Percentiles rank a stretch among this genome's conserved stretches.
Conservation (phyloP, 2,888 invertebrate genomes). For the Chamaedrilus cognettii region DNA sequence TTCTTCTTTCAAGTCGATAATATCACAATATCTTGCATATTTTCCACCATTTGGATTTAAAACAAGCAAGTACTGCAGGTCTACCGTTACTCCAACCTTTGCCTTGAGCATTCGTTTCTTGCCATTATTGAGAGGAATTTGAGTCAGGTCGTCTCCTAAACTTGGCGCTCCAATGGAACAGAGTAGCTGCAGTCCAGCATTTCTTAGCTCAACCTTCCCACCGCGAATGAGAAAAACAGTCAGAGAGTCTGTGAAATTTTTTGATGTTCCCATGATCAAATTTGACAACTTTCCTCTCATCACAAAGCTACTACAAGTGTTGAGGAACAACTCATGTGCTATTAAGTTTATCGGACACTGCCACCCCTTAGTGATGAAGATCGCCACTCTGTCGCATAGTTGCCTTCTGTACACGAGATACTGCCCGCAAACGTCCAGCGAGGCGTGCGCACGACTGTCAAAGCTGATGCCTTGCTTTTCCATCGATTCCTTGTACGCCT, state of each 20-base stretch:
- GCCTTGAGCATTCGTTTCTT: slow-evolving; percentile 22
- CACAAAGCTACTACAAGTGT: not conserved
- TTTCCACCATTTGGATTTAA: slow-evolving; percentile 19
- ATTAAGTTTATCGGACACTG: not conserved
- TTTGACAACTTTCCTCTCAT: not conserved
- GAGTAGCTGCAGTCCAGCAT: slow-evolving; percentile 2
- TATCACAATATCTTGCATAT: slow-evolving; percentile 25
- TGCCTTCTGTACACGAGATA: slow-evolving; percentile 20
- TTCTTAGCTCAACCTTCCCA: slow-evolving; percentile 17
- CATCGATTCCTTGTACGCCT: slow-evolving; percentile 7
- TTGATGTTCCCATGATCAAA: too few species aligned
- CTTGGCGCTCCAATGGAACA: slow-evolving; percentile 5
- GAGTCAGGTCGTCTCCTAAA: slow-evolving; percentile 25
- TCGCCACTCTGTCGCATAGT: not conserved
- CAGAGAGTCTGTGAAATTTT: too few species aligned
- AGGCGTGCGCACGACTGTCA: slow-evolving; percentile 11
- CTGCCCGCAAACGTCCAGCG: slow-evolving; percentile 8
- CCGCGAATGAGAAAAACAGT: slow-evolving; percentile 18
- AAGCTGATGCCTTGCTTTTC: slow-evolving; percentile 6
- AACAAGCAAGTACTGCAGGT: slow-evolving; percentile 29
- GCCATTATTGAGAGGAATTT: slow-evolving; percentile 18
- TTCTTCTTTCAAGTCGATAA: slow-evolving; percentile 20
- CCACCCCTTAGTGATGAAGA: not conserved
- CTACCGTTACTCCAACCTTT: slow-evolving; percentile 24
- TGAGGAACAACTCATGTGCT: slow-evolving; percentile 7